These are phyloP conservation scores for Tethya wilhelma DNA, from an alignment of 37 sponge, comb jelly and placozoan species.

Conservation along the genomic window DNA sequence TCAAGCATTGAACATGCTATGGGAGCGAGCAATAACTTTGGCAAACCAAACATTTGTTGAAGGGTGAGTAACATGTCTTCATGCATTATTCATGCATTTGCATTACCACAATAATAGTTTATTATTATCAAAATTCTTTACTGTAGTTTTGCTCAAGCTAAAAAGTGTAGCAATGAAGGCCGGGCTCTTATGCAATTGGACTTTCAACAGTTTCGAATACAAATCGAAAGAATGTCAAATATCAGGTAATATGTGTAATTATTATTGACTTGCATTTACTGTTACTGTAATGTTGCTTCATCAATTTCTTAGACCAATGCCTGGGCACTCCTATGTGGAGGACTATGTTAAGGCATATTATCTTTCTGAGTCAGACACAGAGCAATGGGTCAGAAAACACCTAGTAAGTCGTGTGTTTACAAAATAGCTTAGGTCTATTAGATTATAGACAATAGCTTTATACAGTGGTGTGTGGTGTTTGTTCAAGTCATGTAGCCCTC, in stretches of 20 bases:
- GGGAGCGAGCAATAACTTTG: slow-evolving; percentile 58
- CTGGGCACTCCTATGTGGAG: slow-evolving; percentile 83
- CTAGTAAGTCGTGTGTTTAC: slow-evolving; percentile 27
- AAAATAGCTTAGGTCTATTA: background rate
- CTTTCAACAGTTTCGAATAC: slow-evolving; percentile 88
- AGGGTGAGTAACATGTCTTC: slow-evolving; percentile 56
- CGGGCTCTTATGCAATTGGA: slow-evolving; percentile 98
- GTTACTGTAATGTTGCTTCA: background rate
- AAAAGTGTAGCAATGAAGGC: slow-evolving; percentile 93
- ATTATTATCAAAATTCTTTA: background rate
- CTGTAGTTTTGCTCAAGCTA: slow-evolving; percentile 75
- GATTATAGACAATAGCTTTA: background rate
- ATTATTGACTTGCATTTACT: background rate
- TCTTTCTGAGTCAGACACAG: slow-evolving; percentile 82
- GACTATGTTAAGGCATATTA: slow-evolving; percentile 95
- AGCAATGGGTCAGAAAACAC: slow-evolving; percentile 81
- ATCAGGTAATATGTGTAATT: slow-evolving; percentile 72
- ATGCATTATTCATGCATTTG: background rate
- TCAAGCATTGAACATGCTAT: slow-evolving; percentile 63
- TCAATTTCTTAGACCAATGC: slow-evolving; percentile 61
- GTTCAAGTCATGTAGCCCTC: too few species aligned
- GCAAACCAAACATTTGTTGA: slow-evolving; percentile 81
- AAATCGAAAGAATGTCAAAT: slow-evolving; percentile 73
- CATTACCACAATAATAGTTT: background rate
- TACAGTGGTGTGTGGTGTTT: background rate